phyloP scores from a whole-genome alignment of 2,797 vertebrate species.

The Phalanger gymnotis region DNA sequence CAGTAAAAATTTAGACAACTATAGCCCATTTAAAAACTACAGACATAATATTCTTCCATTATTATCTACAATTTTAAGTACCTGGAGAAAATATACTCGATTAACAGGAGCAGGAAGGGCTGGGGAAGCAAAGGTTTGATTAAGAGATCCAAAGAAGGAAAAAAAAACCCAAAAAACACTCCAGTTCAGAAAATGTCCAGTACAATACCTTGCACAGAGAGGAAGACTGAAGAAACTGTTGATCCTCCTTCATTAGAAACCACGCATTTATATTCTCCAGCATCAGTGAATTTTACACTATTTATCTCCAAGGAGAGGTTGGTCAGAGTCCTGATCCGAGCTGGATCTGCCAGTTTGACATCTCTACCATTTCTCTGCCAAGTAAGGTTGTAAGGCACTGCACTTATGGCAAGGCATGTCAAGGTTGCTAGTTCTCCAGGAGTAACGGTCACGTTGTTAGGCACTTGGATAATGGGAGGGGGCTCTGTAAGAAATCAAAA shows the following conservation, averaged over 20 bases:
- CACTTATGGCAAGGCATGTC: constrained; percentile 90
- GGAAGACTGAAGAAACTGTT: constrained; percentile 85
- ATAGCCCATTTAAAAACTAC: background rate
- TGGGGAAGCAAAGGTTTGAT: background rate
- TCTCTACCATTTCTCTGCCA: constrained; percentile 90
- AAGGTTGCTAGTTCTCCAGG: constrained; percentile 89
- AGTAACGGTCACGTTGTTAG: constrained; percentile 87
- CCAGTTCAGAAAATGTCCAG: constrained; percentile 39
- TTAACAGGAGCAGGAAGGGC: background rate
- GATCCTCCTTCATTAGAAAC: constrained; percentile 92
- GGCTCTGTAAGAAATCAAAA: constrained; percentile 88
- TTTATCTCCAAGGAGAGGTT: constrained; percentile 92
- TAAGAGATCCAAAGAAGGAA: background rate
- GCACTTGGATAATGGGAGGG: constrained; percentile 89
- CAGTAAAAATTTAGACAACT: background rate
- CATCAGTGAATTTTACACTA: constrained; percentile 83
- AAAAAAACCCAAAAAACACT: constrained; percentile 33
- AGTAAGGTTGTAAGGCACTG: constrained; percentile 92
- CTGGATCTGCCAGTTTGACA: constrained; percentile 81
- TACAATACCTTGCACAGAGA: constrained; percentile 92
- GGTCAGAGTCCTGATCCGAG: constrained; percentile 80
- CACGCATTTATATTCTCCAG: constrained; percentile 91
- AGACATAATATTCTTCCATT: background rate
- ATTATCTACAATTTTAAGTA: background rate
- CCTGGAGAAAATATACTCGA: background rate